Evolutionary conservation across 2,888 invertebrate species (phyloP).

Genomic region (Tachystola acroxantha): DNA sequence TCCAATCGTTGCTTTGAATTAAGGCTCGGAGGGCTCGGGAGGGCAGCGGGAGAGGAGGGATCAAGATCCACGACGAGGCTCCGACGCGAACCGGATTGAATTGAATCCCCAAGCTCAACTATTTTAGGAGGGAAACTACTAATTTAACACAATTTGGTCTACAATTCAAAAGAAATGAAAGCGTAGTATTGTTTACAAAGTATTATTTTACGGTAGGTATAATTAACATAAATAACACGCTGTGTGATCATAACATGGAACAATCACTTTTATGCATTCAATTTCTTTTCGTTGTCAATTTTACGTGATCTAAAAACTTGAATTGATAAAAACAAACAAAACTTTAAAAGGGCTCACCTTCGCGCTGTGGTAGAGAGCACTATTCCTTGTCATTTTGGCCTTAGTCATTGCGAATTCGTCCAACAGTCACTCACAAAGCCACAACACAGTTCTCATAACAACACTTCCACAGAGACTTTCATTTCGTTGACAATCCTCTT

Average conservation of each 20-base stretch:
- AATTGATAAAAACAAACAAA: slow-evolving; percentile 15
- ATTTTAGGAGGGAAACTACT: slow-evolving; percentile 25
- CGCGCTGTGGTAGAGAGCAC: slow-evolving; percentile 85
- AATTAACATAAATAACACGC: slow-evolving; percentile 36
- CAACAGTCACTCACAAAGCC: slow-evolving; percentile 41
- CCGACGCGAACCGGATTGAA: slow-evolving; percentile 46
- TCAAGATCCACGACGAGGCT: slow-evolving; percentile 50
- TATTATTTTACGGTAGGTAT: slow-evolving; percentile 18
- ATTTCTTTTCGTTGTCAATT: slow-evolving; percentile 6
- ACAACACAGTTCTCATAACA: slow-evolving; percentile 56
- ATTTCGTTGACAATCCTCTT: slow-evolving; percentile 46
- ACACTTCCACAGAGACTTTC: slow-evolving; percentile 42
- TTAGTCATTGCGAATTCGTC: slow-evolving; percentile 67
- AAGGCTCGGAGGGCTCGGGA: slow-evolving; percentile 40
- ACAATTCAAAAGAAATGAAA: slow-evolving; percentile 22
- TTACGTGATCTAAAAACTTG: slow-evolving; percentile 1
- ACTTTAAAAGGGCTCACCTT: slow-evolving; percentile 77
- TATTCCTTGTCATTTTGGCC: slow-evolving; percentile 74
- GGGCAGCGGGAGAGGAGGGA: slow-evolving; percentile 49
- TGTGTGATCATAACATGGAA: slow-evolving; percentile 16
- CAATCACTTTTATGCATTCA: slow-evolving; percentile 7
- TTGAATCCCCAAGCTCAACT: slow-evolving; percentile 30
- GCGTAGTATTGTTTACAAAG: slow-evolving; percentile 21
- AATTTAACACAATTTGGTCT: slow-evolving; percentile 5
- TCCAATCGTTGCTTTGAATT: slow-evolving; percentile 53